Base-by-base conservation (phyloP, 2,888 invertebrate species). In the Heliconius sara region DNA sequence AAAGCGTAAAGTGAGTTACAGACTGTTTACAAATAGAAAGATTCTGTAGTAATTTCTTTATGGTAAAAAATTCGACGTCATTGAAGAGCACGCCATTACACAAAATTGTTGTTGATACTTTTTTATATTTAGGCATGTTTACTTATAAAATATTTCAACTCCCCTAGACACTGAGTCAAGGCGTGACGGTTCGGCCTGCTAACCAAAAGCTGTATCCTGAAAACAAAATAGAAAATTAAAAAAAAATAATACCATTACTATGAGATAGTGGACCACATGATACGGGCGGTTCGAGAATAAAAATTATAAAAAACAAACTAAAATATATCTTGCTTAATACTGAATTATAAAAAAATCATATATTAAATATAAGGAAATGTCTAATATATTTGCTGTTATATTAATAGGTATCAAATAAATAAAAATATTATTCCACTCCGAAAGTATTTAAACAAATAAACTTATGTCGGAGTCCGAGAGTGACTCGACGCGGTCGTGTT, bases 361-460 rank as follows among this genome's bases (percentile, higher is more conserved):
- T 5, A 25, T 12, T 47, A 43, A 71, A 47, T 27, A 47, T 27
- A 27, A 27, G 16, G 30, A 71, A 27, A 57, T 30, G 22, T 4
- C 22, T 27, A 72, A 82, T 86, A 86, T 87, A 85, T 88, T 88
- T 86, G 86, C 87, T 88, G 87, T 89, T 89, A 88, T 88, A 88
- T 87, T 85, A 84, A 65, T 78, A 82, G 80, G 83, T 85, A 86
- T 89, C 87, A 89, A 87, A 89, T 90, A 91, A 91, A 91, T 88
- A 90, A 87, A 88, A 87, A 85, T 80, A 86, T 86, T 89, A 89
- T 91, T 91, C 91, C 91, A 90, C 85, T 88, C 87, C 90, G 88
- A 90, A 89, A 86, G 88, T 87, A 86, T 83, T 88, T 85, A 91
- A 89, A 92, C 85, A 89, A 90, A 89, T 90, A 91, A 90, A 90